phyloP scores from a whole-genome alignment of 2,888 invertebrate genomes.

The Philhelius pedissequus region DNA sequence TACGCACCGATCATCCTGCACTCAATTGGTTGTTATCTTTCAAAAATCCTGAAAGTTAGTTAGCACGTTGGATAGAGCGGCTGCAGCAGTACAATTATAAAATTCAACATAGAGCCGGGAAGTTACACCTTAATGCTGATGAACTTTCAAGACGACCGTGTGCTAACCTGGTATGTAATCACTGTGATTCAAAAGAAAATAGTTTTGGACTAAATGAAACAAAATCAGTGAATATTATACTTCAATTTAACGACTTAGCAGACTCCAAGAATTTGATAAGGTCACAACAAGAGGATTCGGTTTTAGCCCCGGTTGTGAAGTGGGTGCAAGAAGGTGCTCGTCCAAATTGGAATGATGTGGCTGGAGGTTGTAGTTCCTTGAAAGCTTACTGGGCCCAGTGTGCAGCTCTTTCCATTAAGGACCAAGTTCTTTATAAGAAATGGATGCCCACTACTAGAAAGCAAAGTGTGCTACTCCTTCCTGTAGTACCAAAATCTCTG shows the following conservation, averaged over 20 bases:
- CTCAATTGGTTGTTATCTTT: no score
- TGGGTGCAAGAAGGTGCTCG: background rate
- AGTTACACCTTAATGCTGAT: background rate
- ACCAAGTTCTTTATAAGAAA: background rate
- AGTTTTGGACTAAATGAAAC: background rate
- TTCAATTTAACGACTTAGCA: no score
- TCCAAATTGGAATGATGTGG: background rate
- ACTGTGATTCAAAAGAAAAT: background rate
- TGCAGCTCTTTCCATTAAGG: background rate
- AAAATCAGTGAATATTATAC: background rate
- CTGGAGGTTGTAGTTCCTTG: background rate
- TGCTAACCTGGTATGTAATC: background rate
- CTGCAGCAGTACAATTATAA: background rate
- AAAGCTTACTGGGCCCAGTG: conserved; percentile 28
- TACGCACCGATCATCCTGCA: no score
- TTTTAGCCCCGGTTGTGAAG: background rate
- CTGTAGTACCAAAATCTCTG: background rate
- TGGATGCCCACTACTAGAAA: background rate
- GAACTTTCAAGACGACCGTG: background rate
- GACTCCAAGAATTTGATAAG: background rate
- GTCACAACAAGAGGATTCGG: background rate
- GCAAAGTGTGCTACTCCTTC: background rate
- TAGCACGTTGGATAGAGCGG: background rate
- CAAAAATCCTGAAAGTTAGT: conserved; percentile 34
- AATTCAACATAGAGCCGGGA: background rate